Evolutionary conservation across 2,113 vertebrate species (phyloP).

Genomic region (Dromaius novaehollandiae): DNA sequence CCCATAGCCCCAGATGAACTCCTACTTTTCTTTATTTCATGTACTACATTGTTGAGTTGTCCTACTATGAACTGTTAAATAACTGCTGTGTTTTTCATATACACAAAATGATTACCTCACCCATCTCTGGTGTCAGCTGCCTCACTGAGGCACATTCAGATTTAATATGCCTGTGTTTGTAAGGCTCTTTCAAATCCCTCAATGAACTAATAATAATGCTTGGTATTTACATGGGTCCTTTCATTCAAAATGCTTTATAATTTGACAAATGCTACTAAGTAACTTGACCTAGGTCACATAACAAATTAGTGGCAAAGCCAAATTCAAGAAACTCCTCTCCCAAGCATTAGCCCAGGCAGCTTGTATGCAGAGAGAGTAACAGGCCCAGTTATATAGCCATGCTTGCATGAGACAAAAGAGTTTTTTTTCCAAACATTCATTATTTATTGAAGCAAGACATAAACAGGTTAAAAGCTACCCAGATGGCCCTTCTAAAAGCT

Average conservation of each 20-base stretch:
- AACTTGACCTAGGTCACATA: constrained; percentile 8
- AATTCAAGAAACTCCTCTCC: background rate
- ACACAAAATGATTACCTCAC: background rate
- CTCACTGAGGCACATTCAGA: background rate
- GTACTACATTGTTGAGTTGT: background rate
- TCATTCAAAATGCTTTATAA: constrained; percentile 45
- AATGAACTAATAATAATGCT: constrained; percentile 42
- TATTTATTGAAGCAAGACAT: background rate
- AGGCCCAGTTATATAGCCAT: background rate
- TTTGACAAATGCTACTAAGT: constrained; percentile 18
- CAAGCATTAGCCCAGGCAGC: background rate
- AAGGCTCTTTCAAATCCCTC: constrained; percentile 13
- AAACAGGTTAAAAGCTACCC: background rate
- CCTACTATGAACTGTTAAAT: constrained; percentile 23
- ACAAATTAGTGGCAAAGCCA: background rate
- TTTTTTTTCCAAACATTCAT: background rate
- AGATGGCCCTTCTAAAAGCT: background rate
- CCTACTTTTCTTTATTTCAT: background rate
- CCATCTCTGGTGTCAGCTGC: background rate
- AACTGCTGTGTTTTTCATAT: background rate
- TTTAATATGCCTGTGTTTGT: background rate
- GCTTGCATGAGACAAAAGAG: background rate
- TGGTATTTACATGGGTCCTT: constrained; percentile 25
- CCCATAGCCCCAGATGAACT: constrained; percentile 18
- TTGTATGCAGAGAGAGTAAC: background rate